These are phyloP conservation scores for Platysternon megacephalum DNA, from an alignment of 2,113 vertebrate species.

Conservation along the genomic window DNA sequence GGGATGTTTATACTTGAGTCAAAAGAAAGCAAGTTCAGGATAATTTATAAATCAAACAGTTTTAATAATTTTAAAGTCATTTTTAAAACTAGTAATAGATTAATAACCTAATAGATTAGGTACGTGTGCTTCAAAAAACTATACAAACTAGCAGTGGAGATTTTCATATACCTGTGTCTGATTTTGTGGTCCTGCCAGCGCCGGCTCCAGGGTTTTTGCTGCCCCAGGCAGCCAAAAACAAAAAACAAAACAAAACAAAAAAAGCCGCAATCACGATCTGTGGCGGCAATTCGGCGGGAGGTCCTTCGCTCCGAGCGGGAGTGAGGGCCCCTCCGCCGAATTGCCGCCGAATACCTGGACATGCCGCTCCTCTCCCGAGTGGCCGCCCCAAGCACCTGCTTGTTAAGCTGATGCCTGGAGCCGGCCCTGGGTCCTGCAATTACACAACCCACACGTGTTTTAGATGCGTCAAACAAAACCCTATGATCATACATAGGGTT, in stretches of 20 bases:
- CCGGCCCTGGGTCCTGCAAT: background rate
- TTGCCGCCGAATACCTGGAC: no score
- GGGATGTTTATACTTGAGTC: conserved; percentile 6
- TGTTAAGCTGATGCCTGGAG: no score
- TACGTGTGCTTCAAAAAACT: background rate
- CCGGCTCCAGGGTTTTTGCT: no score
- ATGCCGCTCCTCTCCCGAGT: no score
- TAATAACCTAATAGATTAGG: background rate
- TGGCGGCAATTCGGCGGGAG: no score
- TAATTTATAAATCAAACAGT: conserved; percentile 12
- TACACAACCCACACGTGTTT: background rate
- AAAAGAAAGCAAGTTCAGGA: background rate
- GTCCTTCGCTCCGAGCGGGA: no score
- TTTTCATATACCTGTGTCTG: background rate
- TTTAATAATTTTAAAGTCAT: background rate
- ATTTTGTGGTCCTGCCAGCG: accelerated
- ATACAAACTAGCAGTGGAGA: background rate
- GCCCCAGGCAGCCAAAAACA: no score
- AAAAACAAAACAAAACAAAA: no score
- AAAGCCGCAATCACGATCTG: no score
- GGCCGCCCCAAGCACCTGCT: no score
- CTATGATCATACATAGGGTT: background rate
- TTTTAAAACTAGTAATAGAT: background rate
- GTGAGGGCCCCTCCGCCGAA: no score
- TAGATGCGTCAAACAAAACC: background rate